Conservation (phyloP, 1,140 invertebrate species). For the Rhopalosiphum padi region DNA sequence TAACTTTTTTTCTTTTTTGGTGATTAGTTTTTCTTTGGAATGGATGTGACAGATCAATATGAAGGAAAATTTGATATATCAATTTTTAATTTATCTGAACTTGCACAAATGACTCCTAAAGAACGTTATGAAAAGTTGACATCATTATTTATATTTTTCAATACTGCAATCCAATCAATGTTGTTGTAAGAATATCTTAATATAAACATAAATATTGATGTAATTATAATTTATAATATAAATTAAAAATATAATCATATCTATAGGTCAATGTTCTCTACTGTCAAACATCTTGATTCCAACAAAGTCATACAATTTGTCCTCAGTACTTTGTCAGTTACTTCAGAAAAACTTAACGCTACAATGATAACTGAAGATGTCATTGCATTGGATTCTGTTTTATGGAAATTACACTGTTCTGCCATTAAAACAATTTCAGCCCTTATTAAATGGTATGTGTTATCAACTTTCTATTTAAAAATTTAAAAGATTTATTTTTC, state of each 20-base stretch:
- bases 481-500: neutral
- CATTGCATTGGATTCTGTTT: slow-evolving; percentile 30
- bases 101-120: slow-evolving; percentile 40
- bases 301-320: slow-evolving; percentile 48
- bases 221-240: neutral
- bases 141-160: slow-evolving; percentile 48
- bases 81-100: slow-evolving; percentile 34
- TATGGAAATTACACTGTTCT: slow-evolving; percentile 49
- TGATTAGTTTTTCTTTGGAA: neutral
- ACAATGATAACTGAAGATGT: slow-evolving; percentile 22
- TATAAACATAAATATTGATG: neutral
- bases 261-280: slow-evolving; percentile 46
- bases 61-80: slow-evolving; percentile 41
- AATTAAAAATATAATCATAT: neutral
- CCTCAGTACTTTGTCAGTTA: slow-evolving; percentile 3
- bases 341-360: slow-evolving; percentile 46
- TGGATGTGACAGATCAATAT: neutral
- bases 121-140: slow-evolving; percentile 48
- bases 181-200: slow-evolving; percentile 15
- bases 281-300: slow-evolving; percentile 31
- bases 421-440: slow-evolving; percentile 48
- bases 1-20: neutral
- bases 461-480: neutral
- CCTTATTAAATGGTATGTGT: slow-evolving; percentile 44
- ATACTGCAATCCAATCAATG: slow-evolving; percentile 47